A percentile compares a stretch with the other conserved stretches of the same genome.
Conservation (phyloP, 2,113 vertebrate genomes). For the Pionites leucogaster region DNA sequence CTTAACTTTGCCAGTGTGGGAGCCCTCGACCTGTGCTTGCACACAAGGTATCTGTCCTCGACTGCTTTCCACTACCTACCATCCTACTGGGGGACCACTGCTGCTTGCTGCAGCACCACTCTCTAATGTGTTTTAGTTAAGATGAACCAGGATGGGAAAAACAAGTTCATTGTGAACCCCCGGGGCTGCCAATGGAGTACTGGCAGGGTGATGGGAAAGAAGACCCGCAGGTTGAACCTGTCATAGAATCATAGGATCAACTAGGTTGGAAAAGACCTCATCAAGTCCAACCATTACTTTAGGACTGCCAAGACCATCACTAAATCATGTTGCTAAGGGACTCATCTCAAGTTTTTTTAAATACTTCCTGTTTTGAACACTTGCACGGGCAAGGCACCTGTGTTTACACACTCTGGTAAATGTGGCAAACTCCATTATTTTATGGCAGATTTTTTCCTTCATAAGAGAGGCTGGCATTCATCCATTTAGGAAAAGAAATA, state of each 20-base stretch:
- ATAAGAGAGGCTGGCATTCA: background rate
- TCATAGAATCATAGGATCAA: background rate
- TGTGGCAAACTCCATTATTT: background rate
- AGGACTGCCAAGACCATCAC: background rate
- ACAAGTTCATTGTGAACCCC: rapidly evolving
- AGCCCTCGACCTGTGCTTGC: too few species aligned
- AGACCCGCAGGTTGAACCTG: background rate
- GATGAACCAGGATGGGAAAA: background rate
- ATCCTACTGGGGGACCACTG: background rate
- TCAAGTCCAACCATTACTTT: background rate
- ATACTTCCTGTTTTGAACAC: background rate
- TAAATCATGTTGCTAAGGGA: background rate
- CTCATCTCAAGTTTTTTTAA: background rate
- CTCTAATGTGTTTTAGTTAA: background rate
- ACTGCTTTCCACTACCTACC: rapidly evolving
- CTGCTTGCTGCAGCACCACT: background rate
- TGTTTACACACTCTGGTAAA: background rate
- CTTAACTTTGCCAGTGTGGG: background rate
- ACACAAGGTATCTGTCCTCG: rapidly evolving
- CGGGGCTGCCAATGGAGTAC: background rate
- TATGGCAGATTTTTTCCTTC: background rate
- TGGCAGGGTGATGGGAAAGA: rapidly evolving
- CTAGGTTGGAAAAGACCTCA: background rate
- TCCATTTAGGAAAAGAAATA: background rate
- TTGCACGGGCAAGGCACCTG: background rate